Conservation (phyloP, 2,113 vertebrate genomes). For the Psophia crepitans region DNA sequence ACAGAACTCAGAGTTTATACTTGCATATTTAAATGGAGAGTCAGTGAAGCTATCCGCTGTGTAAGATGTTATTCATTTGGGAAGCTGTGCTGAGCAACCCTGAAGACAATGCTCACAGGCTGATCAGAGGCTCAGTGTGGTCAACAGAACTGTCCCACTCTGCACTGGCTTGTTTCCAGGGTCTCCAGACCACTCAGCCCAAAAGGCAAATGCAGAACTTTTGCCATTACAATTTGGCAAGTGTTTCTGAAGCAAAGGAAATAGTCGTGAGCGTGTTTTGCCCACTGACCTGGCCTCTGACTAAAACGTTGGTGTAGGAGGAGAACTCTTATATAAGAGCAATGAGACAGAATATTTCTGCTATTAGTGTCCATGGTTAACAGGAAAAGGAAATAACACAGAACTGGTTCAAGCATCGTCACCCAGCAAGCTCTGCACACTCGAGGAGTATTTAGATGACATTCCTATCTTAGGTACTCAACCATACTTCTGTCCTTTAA, state of each 20-base stretch:
- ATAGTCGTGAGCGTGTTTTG: constrained; percentile 4
- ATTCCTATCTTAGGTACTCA: constrained; percentile 57
- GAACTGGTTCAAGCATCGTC: constrained; percentile 5
- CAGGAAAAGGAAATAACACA: constrained; percentile 42
- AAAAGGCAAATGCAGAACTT: neutral
- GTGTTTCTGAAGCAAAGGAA: constrained; percentile 27
- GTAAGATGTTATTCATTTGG: neutral
- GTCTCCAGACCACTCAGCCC: neutral
- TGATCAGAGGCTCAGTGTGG: neutral
- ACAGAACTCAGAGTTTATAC: neutral
- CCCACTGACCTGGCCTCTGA: constrained; percentile 35
- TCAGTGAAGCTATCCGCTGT: neutral
- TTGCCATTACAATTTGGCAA: neutral
- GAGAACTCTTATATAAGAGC: neutral
- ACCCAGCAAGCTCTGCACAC: neutral
- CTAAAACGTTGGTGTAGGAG: constrained; percentile 44
- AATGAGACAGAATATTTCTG: constrained; percentile 47
- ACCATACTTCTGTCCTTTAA: neutral
- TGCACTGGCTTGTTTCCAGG: neutral
- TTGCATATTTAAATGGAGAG: neutral
- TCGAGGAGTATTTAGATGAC: constrained; percentile 23
- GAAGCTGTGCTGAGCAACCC: neutral
- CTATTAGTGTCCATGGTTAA: constrained; percentile 29
- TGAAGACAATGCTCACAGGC: neutral
- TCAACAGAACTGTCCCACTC: neutral